Evolutionary conservation across 2,797 vertebrate species (phyloP).

Genomic region (Rhinatrema bivittatum): DNA sequence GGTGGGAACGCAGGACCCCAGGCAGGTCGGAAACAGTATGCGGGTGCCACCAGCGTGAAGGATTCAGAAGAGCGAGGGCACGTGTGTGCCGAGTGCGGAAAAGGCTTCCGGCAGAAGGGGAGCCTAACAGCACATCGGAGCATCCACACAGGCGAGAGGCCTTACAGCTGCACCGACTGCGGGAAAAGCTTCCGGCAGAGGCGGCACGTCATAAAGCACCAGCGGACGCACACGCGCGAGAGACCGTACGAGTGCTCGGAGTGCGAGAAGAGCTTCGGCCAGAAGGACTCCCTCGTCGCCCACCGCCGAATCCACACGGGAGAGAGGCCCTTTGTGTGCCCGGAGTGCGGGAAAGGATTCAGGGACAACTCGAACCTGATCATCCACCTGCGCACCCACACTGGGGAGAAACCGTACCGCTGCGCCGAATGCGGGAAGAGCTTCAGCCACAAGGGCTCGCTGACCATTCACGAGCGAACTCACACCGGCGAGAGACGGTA

Average conservation of each 20-base stretch:
- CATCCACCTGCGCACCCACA: constrained; percentile 44
- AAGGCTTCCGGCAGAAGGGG: constrained; percentile 38
- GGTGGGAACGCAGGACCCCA: too few species aligned
- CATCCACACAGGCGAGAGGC: constrained; percentile 44
- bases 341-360: constrained; percentile 43
- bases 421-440: constrained; percentile 24
- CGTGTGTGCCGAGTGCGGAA: constrained; percentile 53
- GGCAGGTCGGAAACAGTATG: too few species aligned
- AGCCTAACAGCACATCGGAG: constrained; percentile 57
- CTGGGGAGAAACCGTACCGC: constrained; percentile 26
- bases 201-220: constrained; percentile 10
- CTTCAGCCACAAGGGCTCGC: constrained; percentile 14
- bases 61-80: constrained; percentile 23
- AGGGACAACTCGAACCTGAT: constrained; percentile 44
- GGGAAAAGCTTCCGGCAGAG: constrained; percentile 18
- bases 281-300: constrained; percentile 34
- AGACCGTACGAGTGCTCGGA: constrained; percentile 23
- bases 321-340: constrained; percentile 12
- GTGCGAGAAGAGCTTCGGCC: constrained; percentile 38
- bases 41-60: too few species aligned
- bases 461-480: constrained; percentile 12
- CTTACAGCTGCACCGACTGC: constrained; percentile 24
- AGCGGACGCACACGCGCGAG: constrained; percentile 14
- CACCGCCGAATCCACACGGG: constrained; percentile 23
- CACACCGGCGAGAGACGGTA: constrained; percentile 17